A percentile compares a stretch with the other conserved stretches of the same genome.
Conservation (phyloP, 2,888 invertebrate genomes). For the Lomographa bimaculata region DNA sequence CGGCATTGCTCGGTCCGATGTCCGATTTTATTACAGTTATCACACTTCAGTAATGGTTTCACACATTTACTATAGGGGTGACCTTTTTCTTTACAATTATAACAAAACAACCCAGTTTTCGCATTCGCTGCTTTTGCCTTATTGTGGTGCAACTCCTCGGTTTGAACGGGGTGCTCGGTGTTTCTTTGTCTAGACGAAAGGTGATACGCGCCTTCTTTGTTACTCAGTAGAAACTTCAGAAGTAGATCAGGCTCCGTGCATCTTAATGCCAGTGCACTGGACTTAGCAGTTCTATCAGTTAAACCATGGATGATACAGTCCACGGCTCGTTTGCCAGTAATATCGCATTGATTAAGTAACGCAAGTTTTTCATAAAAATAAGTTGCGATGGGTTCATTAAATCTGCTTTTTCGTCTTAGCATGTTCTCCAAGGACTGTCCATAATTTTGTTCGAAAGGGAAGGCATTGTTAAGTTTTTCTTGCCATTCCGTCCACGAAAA, state of each 20-base stretch:
- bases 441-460: slow-evolving; percentile 37
- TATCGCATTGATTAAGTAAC: neutral
- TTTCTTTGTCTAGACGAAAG: too few relatives aligned
- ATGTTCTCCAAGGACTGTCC: slow-evolving; percentile 34
- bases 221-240: neutral
- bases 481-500: slow-evolving; percentile 40
- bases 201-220: too few relatives aligned
- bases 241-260: slow-evolving; percentile 1
- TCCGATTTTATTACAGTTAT: too few relatives aligned
- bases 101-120: too few relatives aligned
- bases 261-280: slow-evolving; percentile 12
- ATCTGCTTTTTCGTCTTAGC: slow-evolving; percentile 25
- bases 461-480: slow-evolving; percentile 29
- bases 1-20: neutral
- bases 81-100: too few relatives aligned
- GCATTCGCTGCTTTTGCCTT: too few relatives aligned
- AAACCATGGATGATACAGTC: slow-evolving; percentile 27
- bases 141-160: too few relatives aligned
- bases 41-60: too few relatives aligned
- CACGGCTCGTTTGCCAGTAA: slow-evolving; percentile 15
- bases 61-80: too few relatives aligned
- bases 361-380: slow-evolving; percentile 1
- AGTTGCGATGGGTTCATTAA: neutral
- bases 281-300: slow-evolving; percentile 15
- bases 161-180: too few relatives aligned